Conservation (phyloP, 2,113 vertebrate species). For the Micromys minutus region DNA sequence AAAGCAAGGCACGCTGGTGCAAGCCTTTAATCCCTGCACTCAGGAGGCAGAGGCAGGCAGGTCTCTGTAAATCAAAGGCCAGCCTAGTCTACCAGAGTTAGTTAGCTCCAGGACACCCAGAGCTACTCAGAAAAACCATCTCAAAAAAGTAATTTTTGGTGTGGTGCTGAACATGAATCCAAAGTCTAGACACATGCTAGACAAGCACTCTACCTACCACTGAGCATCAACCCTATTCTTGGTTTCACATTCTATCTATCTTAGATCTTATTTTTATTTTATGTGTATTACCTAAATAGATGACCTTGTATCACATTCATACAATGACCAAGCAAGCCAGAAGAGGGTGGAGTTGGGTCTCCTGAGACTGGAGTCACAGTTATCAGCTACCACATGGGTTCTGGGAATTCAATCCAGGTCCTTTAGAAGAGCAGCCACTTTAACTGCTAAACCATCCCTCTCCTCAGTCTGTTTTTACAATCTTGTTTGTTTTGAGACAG, state of each 20-base stretch:
- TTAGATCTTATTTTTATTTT: neutral
- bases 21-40: neutral
- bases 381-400: neutral
- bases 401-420: neutral
- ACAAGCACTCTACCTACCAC: neutral
- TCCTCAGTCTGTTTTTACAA: neutral
- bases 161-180: neutral
- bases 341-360: neutral
- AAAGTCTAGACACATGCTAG: neutral
- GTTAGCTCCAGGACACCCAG: neutral
- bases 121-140: neutral
- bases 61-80: neutral
- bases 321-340: neutral
- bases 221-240: neutral
- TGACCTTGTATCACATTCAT: neutral
- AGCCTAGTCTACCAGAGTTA: neutral
- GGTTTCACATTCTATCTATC: too few species aligned
- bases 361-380: neutral
- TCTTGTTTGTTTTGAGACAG: neutral
- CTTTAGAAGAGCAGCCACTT: neutral
- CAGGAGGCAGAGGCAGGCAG: neutral
- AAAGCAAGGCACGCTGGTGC: neutral
- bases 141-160: neutral
- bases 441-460: neutral
- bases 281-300: neutral